Evolutionary conservation across 1,140 invertebrate species (phyloP).

Genomic region (Microplitis demolitor): DNA sequence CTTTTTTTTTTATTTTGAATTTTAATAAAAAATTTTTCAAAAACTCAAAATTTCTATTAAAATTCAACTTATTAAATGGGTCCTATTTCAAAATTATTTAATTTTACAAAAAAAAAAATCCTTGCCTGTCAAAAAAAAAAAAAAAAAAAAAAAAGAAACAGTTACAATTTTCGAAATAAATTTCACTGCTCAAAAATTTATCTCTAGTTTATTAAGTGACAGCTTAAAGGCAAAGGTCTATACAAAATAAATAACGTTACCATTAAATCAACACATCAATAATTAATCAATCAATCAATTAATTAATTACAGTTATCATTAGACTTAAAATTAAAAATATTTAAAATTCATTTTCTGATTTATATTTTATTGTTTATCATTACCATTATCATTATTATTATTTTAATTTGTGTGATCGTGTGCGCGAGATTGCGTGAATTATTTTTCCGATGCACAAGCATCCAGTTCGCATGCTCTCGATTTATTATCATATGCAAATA

Average conservation of each 20-base stretch:
- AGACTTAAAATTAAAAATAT: constrained; percentile 7
- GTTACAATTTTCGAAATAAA: too few relatives aligned
- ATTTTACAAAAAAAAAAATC: too few relatives aligned
- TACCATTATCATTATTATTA: too few relatives aligned
- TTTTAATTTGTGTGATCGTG: constrained; percentile 37
- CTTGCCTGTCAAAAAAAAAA: too few relatives aligned
- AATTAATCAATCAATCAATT: not conserved
- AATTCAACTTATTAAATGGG: too few relatives aligned
- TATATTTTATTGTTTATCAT: not conserved
- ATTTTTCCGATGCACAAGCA: not conserved
- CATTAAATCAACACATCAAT: not conserved
- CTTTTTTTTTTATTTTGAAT: too few relatives aligned
- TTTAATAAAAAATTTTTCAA: too few relatives aligned
- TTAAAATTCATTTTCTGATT: not conserved
- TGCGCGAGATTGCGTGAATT: constrained; percentile 12
- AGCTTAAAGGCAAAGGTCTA: constrained; percentile 45
- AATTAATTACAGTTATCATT: not conserved
- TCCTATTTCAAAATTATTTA: too few relatives aligned
- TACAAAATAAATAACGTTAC: constrained; percentile 58
- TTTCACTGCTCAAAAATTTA: too few relatives aligned
- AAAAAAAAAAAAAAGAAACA: too few relatives aligned
- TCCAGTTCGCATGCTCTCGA: not conserved
- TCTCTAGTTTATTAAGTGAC: not conserved
- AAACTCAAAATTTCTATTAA: too few relatives aligned
- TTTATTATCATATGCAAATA: not conserved